Evolutionary conservation across 2,888 invertebrate species (phyloP).

Genomic region (Operophtera brumata): DNA sequence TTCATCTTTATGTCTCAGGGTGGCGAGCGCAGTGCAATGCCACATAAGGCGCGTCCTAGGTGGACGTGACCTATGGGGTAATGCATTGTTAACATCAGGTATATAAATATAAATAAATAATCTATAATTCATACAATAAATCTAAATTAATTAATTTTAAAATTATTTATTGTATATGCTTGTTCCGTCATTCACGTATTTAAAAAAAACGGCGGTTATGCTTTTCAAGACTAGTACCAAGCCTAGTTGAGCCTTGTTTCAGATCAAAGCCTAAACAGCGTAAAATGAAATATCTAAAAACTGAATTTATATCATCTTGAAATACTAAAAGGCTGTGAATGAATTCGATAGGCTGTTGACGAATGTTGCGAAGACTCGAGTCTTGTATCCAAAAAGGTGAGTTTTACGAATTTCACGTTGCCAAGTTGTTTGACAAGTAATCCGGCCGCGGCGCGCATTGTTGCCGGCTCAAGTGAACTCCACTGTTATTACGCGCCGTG

Average conservation of each 20-base stretch:
- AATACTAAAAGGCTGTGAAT: constrained; percentile 44
- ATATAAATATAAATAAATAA: too few species aligned
- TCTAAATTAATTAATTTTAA: too few species aligned
- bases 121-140: too few species aligned
- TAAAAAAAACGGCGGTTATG: too few species aligned
- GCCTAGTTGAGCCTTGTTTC: not conserved
- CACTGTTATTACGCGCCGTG: constrained; percentile 55
- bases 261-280: not conserved
- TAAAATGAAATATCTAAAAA: constrained; percentile 8
- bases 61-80: too few species aligned
- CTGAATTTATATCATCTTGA: constrained; percentile 33
- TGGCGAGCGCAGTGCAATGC: too few species aligned
- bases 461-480: constrained; percentile 48
- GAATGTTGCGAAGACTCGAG: constrained; percentile 40
- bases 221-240: too few species aligned
- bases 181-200: too few species aligned
- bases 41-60: too few species aligned
- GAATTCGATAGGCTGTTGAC: constrained; percentile 48
- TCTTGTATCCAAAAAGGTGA: constrained; percentile 50
- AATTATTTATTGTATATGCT: too few species aligned
- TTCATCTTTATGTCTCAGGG: too few species aligned
- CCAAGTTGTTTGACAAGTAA: constrained; percentile 68
- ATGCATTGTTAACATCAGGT: too few species aligned
- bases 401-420: constrained; percentile 61
- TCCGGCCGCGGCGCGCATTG: constrained; percentile 56